Evolutionary conservation across 2,797 vertebrate genomes (phyloP).

Genomic region (Staurois parvus): DNA sequence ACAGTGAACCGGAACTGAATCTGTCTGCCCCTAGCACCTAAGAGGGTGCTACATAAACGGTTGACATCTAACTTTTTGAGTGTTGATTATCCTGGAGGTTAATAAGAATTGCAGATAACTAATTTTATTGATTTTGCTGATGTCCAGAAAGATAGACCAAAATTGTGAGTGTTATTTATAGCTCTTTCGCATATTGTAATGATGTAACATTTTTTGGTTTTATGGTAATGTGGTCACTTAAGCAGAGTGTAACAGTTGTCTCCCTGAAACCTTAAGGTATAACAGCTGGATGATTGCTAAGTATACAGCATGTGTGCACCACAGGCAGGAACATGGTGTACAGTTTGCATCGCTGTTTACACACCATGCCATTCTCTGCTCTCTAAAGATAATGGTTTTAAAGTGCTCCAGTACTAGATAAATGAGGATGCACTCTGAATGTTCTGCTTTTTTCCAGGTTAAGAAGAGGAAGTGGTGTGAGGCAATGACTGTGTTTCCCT

Average conservation of each 20-base stretch:
- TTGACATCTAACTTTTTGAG: no score
- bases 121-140: no score
- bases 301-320: not conserved
- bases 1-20: no score
- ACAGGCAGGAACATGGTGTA: not conserved
- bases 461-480: slow-evolving; percentile 52
- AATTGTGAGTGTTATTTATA: no score
- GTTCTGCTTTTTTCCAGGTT: slow-evolving; percentile 55
- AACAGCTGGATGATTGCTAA: not conserved
- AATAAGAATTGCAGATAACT: no score
- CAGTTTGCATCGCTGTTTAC: not conserved
- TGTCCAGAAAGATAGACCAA: no score
- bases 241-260: not conserved
- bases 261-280: not conserved
- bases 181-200: not conserved
- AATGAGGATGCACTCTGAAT: not conserved
- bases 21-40: no score
- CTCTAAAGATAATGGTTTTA: slow-evolving; percentile 21
- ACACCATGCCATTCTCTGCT: not conserved
- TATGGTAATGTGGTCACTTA: not conserved
- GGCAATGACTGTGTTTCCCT: slow-evolving; percentile 43
- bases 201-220: not conserved
- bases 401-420: slow-evolving; percentile 4
- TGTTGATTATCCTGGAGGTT: no score
- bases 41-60: no score